A percentile compares a stretch with the other conserved stretches of the same genome.
phyloP scores from a whole-genome alignment of 2,113 vertebrate species.

The Macrotis lagotis region DNA sequence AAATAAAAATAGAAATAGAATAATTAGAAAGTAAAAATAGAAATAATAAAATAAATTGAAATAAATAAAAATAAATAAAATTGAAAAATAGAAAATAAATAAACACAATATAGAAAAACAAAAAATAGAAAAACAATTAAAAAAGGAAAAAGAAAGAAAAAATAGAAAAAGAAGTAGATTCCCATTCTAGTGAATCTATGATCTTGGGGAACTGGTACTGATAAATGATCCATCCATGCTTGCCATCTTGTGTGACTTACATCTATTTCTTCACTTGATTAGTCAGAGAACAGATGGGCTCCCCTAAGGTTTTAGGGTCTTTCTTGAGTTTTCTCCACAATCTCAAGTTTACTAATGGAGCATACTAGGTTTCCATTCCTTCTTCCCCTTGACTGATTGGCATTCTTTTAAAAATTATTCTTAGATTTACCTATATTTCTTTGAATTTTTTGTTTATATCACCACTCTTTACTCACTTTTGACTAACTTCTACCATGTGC shows the following conservation, averaged over 20 bases:
- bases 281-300: not conserved
- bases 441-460: not conserved
- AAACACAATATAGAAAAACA: too few relatives aligned
- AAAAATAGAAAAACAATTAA: too few relatives aligned
- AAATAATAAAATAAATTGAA: too few relatives aligned
- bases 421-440: not conserved
- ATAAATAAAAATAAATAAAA: too few relatives aligned
- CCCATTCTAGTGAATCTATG: conserved; percentile 55
- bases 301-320: not conserved
- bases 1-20: too few relatives aligned
- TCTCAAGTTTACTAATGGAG: not conserved
- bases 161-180: too few relatives aligned
- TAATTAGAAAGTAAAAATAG: too few relatives aligned
- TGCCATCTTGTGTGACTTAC: not conserved
- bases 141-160: too few relatives aligned
- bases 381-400: not conserved
- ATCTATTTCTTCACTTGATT: not conserved
- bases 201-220: not conserved
- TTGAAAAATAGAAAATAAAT: too few relatives aligned
- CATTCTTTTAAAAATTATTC: not conserved
- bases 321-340: not conserved
- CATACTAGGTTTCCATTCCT: not conserved
- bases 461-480: not conserved
- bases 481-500: not conserved
- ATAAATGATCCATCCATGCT: not conserved